A percentile compares a stretch with the other conserved stretches of the same genome.
Evolutionary conservation across 2,888 invertebrate genomes (phyloP).

Genomic region (Trachelus tabidus): DNA sequence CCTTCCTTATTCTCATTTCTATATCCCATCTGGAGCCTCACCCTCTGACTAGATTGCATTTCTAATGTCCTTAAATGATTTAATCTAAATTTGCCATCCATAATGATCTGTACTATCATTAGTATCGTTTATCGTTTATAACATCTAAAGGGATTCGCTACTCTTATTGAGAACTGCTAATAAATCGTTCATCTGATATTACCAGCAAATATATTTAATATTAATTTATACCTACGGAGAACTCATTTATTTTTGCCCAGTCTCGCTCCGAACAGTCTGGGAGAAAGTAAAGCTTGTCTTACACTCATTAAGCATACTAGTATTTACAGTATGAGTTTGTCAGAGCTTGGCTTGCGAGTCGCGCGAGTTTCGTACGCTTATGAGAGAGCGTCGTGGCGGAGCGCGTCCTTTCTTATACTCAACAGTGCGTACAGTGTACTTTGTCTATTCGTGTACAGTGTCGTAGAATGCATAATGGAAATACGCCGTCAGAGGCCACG

Average conservation of each 20-base stretch:
- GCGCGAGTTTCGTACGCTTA: slow-evolving; percentile 3
- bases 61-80: slow-evolving; percentile 53
- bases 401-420: background rate
- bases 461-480: background rate
- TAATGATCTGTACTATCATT: slow-evolving; percentile 30
- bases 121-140: slow-evolving; percentile 31
- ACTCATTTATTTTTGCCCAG: slow-evolving; percentile 20
- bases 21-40: slow-evolving; percentile 35
- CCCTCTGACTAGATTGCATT: slow-evolving; percentile 64
- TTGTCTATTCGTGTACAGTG: too few relatives aligned
- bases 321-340: slow-evolving; percentile 31
- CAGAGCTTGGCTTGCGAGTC: slow-evolving; percentile 7
- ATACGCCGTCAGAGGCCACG: background rate
- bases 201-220: slow-evolving; percentile 36
- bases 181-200: slow-evolving; percentile 34
- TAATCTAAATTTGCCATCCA: slow-evolving; percentile 41
- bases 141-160: slow-evolving; percentile 61
- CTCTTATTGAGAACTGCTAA: slow-evolving; percentile 39
- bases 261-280: slow-evolving; percentile 16
- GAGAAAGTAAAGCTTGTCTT: slow-evolving; percentile 30
- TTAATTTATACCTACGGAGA: slow-evolving; percentile 36
- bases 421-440: background rate
- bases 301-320: slow-evolving; percentile 38
- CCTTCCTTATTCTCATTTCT: background rate
- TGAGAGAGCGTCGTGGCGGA: slow-evolving; percentile 1